Conservation (phyloP, 2,797 vertebrate genomes). For the Podarcis siculus region DNA sequence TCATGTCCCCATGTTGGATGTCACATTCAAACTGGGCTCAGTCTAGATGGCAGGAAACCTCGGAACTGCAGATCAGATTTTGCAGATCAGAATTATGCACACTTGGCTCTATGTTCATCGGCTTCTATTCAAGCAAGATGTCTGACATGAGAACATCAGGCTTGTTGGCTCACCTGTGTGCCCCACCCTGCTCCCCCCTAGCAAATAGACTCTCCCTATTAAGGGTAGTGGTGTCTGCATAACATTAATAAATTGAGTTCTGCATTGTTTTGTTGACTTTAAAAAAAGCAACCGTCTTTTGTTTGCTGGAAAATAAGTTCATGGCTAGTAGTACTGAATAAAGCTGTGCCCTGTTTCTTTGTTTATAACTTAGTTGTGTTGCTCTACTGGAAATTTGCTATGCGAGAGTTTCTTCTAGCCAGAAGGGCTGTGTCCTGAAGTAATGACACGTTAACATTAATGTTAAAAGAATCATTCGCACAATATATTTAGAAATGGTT, state of each 20-base stretch:
- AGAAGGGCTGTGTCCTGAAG: constrained; percentile 1
- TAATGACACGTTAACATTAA: constrained; percentile 13
- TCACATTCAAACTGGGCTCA: neutral
- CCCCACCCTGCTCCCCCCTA: neutral
- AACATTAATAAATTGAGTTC: neutral
- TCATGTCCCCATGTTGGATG: neutral
- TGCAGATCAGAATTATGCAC: neutral
- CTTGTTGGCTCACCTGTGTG: neutral
- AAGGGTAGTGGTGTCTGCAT: neutral
- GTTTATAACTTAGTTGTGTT: constrained; percentile 1
- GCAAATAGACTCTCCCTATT: neutral
- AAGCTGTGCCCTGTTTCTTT: neutral
- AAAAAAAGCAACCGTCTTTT: neutral
- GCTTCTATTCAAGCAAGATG: neutral
- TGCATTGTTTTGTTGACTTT: neutral
- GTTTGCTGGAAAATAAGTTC: neutral
- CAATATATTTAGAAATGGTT: constrained; percentile 4
- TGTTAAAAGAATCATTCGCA: neutral
- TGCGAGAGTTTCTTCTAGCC: constrained; percentile 29
- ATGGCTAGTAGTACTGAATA: neutral
- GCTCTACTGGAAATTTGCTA: constrained; percentile 22
- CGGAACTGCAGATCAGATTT: neutral
- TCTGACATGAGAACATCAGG: neutral
- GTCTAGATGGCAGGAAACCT: neutral
- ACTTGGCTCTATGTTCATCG: neutral